phyloP scores from a whole-genome alignment of 2,113 vertebrate species.

The Arothron firmamentum region DNA sequence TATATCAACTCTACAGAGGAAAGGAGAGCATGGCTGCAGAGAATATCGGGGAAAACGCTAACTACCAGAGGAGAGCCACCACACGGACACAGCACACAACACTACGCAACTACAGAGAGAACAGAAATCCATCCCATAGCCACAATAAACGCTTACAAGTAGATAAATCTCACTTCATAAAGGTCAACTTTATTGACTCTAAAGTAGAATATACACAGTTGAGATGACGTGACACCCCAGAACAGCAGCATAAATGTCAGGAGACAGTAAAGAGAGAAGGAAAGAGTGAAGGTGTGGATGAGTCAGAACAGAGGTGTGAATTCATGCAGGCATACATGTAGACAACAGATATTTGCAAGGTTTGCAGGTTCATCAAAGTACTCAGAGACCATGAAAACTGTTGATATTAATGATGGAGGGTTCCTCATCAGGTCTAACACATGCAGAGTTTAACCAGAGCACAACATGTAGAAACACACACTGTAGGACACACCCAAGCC shows the following conservation, averaged over 20 bases:
- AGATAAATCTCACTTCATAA: constrained; percentile 78
- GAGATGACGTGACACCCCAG: constrained; percentile 36
- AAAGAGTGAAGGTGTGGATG: constrained; percentile 7
- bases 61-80: neutral
- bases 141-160: constrained; percentile 56
- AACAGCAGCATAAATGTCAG: constrained; percentile 51
- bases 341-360: constrained; percentile 7
- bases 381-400: neutral
- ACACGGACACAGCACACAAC: no score
- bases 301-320: constrained; percentile 12
- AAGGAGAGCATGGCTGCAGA: neutral
- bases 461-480: constrained; percentile 24
- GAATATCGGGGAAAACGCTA: constrained; percentile 8
- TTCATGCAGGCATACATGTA: constrained; percentile 8
- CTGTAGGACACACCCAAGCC: constrained; percentile 26
- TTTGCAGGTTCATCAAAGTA: constrained; percentile 3
- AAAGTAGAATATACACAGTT: constrained; percentile 75
- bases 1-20: constrained; percentile 2
- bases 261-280: constrained; percentile 37
- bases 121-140: constrained; percentile 4
- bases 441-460: constrained; percentile 39
- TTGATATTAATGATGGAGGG: neutral
- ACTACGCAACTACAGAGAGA: constrained; percentile 8
- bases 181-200: constrained; percentile 90
- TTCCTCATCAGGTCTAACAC: constrained; percentile 6